phyloP scores from a whole-genome alignment of 2,888 invertebrate genomes.

The Fragum whitleyi region DNA sequence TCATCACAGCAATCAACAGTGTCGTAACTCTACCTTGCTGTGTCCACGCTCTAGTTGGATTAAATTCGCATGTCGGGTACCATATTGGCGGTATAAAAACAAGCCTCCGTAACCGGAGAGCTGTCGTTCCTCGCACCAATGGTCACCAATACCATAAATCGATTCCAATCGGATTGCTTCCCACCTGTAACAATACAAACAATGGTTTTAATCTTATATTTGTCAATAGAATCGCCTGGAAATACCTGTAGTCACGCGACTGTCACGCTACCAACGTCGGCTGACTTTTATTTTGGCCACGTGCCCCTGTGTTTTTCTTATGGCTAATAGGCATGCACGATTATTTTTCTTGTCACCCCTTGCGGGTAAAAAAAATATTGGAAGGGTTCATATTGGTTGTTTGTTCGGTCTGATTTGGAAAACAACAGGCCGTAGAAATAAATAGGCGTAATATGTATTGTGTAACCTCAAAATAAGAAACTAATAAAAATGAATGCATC shows the following conservation, averaged over 20 bases:
- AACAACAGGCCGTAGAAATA: too few relatives aligned
- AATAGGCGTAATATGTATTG: too few relatives aligned
- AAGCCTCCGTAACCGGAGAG: conserved; percentile 17
- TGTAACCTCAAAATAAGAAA: too few relatives aligned
- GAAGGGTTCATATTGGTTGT: too few relatives aligned
- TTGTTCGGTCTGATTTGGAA: too few relatives aligned
- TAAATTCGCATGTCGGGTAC: background rate
- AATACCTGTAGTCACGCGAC: conserved; percentile 22
- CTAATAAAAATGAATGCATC: too few relatives aligned
- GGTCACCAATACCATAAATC: conserved; percentile 6
- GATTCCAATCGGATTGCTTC: conserved; percentile 19
- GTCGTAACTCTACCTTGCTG: background rate
- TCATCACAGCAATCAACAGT: background rate
- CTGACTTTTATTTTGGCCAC: conserved; percentile 16
- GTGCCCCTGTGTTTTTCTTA: conserved; percentile 10
- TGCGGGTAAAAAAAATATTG: background rate
- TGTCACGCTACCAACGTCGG: conserved; percentile 2
- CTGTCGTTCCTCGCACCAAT: conserved; percentile 15
- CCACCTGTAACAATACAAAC: conserved; percentile 29
- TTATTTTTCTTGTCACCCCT: conserved; percentile 1
- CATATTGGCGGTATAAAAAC: conserved; percentile 5
- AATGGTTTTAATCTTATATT: conserved; percentile 23
- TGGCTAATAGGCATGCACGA: conserved; percentile 24
- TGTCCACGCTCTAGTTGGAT: background rate
- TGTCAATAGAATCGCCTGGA: conserved; percentile 17